Percentiles rank a stretch among this genome's conserved stretches.
These are phyloP conservation scores for Lysandra bellargus DNA, from an alignment of 2,888 invertebrate species.

Conservation along the genomic window DNA sequence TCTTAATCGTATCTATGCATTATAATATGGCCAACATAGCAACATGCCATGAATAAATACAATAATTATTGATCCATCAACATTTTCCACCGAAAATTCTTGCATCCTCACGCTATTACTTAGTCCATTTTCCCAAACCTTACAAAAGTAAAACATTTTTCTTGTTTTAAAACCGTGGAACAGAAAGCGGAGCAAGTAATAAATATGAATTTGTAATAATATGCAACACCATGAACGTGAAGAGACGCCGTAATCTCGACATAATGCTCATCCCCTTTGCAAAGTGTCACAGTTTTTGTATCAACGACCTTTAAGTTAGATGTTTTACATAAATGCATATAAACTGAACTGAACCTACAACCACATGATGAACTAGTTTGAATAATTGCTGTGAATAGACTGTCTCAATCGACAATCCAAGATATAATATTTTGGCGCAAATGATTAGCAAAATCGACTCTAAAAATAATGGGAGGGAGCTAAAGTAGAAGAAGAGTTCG, in stretches of 20 bases:
- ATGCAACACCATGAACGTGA: slow-evolving; percentile 13
- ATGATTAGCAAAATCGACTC: no score
- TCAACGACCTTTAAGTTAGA: neutral
- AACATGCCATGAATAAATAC: no score
- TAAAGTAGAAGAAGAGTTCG: no score
- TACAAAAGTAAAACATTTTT: neutral
- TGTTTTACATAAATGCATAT: neutral
- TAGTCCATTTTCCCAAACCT: neutral
- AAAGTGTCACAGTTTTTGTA: slow-evolving; percentile 10
- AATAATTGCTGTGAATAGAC: no score
- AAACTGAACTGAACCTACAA: neutral
- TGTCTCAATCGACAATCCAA: no score
- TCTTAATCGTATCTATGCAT: no score
- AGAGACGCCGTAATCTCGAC: neutral
- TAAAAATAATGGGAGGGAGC: no score
- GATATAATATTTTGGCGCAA: no score
- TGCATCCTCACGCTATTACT: neutral
- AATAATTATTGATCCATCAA: no score
- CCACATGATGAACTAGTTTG: no score
- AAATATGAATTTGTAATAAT: slow-evolving; percentile 21
- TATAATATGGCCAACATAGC: no score
- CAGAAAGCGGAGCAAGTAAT: slow-evolving; percentile 15
- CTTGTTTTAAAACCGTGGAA: neutral
- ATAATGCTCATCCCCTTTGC: slow-evolving; percentile 2
- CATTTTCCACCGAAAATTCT: neutral